Percentiles rank a stretch among this genome's conserved stretches.
These are phyloP conservation scores for Melopsittacus undulatus DNA, from an alignment of 2,797 vertebrate genomes.

Conservation along the genomic window DNA sequence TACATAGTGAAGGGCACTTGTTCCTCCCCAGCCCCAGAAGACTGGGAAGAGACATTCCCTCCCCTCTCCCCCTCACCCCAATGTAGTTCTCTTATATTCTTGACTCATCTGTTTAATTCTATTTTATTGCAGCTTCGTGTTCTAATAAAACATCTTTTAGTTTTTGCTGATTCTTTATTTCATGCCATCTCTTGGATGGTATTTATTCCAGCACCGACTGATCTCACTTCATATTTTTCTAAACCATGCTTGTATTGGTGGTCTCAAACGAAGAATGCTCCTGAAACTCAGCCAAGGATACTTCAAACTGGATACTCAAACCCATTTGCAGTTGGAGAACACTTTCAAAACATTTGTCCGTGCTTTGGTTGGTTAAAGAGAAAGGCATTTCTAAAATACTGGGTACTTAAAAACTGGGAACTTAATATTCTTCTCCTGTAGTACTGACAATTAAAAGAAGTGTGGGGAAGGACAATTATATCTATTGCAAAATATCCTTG, in stretches of 20 bases:
- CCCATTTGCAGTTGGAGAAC: not conserved
- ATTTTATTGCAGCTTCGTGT: not conserved
- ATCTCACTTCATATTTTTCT: not conserved
- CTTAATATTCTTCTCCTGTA: not conserved
- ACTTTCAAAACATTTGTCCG: not conserved
- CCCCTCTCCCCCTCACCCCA: no score
- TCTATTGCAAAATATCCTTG: slow-evolving; percentile 27
- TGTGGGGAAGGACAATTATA: not conserved
- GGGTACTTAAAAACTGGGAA: not conserved
- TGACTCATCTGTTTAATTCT: not conserved
- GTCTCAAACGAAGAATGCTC: not conserved
- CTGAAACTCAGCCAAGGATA: not conserved
- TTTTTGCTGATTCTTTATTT: not conserved
- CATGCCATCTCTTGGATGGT: not conserved
- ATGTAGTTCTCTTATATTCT: not conserved
- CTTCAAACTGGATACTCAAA: not conserved
- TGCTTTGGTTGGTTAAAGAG: not conserved
- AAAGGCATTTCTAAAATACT: not conserved
- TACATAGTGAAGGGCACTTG: not conserved
- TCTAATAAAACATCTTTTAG: not conserved
- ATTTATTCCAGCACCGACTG: not conserved
- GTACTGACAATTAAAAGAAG: not conserved
- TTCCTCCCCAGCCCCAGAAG: not conserved
- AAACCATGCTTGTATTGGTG: not conserved
- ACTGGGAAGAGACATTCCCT: not conserved